Percentiles rank a stretch among this genome's conserved stretches.
Evolutionary conservation across 1,140 invertebrate genomes (phyloP).

Genomic region (Dolichoris vasculosae): DNA sequence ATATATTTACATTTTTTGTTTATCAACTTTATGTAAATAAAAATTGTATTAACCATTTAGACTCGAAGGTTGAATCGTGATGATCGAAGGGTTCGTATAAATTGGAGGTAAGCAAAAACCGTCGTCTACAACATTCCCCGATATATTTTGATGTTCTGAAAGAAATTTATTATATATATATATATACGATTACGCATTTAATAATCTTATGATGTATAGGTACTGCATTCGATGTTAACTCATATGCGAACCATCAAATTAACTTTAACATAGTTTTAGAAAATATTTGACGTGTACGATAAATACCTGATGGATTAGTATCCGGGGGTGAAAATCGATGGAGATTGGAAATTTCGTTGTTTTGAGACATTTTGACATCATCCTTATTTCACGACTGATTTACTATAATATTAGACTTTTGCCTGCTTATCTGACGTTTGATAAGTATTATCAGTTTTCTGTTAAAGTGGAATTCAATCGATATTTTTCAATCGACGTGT

Average conservation of each 20-base stretch:
- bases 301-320: not conserved
- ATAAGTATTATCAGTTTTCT: conserved; percentile 56
- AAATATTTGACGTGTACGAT: not conserved
- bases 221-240: not conserved
- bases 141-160: not conserved
- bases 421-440: conserved; percentile 53
- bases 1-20: too few species aligned
- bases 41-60: conserved; percentile 3
- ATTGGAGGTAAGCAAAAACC: conserved; percentile 42
- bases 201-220: not conserved
- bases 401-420: conserved; percentile 4
- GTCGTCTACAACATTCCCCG: conserved; percentile 1
- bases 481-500: not conserved
- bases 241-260: not conserved
- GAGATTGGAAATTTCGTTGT: not conserved
- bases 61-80: conserved; percentile 55
- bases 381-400: conserved; percentile 15
- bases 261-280: not conserved
- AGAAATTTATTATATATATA: not conserved
- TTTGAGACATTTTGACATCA: conserved; percentile 15
- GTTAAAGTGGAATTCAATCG: not conserved
- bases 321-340: not conserved
- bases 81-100: conserved; percentile 38
- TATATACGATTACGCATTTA: not conserved
- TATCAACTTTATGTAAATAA: not conserved